phyloP scores from a whole-genome alignment of 2,113 vertebrate genomes.

The Melanostigma gelatinosum region DNA sequence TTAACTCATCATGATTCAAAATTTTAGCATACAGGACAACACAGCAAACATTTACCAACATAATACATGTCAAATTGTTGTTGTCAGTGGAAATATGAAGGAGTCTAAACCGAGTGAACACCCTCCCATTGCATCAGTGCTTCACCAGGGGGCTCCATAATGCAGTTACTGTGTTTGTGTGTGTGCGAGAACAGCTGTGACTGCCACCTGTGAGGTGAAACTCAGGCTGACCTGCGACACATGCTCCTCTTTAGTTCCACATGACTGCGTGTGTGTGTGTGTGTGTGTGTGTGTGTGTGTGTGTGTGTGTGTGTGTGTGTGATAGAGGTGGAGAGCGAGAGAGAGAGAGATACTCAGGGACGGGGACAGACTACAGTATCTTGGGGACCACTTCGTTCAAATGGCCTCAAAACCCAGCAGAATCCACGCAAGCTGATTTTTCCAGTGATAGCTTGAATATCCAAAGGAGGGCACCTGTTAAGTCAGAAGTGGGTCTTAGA shows the following conservation, averaged over 20 bases:
- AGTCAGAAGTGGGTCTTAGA: conserved; percentile 25
- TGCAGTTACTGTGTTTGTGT: conserved; percentile 14
- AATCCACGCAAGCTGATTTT: conserved; percentile 14
- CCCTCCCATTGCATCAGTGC: neutral
- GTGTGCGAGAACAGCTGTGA: conserved; percentile 64
- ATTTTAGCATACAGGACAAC: neutral
- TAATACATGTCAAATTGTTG: conserved; percentile 11
- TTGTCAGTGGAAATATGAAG: conserved; percentile 3
- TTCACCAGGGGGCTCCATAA: conserved; percentile 55
- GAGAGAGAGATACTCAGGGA: neutral
- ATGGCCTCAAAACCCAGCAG: conserved; percentile 33
- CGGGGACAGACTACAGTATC: conserved; percentile 17
- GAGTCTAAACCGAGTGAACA: neutral
- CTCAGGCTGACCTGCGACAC: conserved; percentile 71
- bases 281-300: conserved; percentile 22
- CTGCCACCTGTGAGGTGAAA: conserved; percentile 69
- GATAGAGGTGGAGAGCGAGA: neutral
- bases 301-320: conserved; percentile 18
- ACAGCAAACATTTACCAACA: neutral
- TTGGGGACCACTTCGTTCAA: conserved; percentile 50
- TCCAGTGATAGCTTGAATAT: conserved; percentile 14
- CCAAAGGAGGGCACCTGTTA: neutral
- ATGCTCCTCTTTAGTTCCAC: conserved; percentile 74
- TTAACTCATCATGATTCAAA: conserved; percentile 3
- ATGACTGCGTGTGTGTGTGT: conserved; percentile 36